Percentiles rank a stretch among this genome's conserved stretches.
phyloP scores from a whole-genome alignment of 64 coral and sea anemone genomes.

The Anthopleura sola region DNA sequence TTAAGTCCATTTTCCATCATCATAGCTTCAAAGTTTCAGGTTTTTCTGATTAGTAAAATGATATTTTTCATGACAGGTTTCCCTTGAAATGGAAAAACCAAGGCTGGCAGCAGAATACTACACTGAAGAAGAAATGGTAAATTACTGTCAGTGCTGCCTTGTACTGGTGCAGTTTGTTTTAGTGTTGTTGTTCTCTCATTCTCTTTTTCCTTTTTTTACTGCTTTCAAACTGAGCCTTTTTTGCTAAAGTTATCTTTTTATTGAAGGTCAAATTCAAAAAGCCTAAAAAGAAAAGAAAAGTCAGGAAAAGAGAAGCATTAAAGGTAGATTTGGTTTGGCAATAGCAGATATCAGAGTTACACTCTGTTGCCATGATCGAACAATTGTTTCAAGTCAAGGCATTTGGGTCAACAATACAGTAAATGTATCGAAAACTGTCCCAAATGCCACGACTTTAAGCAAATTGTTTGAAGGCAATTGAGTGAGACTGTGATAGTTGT shows the following conservation, averaged over 20 bases:
- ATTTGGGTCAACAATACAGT: no score
- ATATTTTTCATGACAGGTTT: constrained; percentile 54
- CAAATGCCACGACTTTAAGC: no score
- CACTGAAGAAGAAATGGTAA: constrained; percentile 98
- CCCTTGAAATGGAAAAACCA: constrained; percentile 73
- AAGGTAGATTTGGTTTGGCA: constrained; percentile 68
- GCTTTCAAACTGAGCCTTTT: no score
- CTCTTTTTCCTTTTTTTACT: not conserved
- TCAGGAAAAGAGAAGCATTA: constrained; percentile 80
- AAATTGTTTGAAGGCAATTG: no score
- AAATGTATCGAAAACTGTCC: no score
- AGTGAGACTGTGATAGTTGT: no score
- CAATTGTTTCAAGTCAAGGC: no score
- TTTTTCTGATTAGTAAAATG: not conserved
- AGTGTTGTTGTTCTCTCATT: not conserved
- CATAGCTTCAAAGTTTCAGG: not conserved
- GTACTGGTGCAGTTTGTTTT: not conserved
- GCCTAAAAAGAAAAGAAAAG: constrained; percentile 89
- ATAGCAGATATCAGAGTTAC: no score
- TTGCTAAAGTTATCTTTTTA: not conserved
- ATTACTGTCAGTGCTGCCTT: not conserved
- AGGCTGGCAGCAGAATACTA: constrained; percentile 76
- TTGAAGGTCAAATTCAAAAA: constrained; percentile 86
- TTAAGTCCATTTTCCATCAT: no score
- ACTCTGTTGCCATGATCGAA: no score